Base-by-base conservation (phyloP, 2,888 invertebrate species). In the Noctua janthina region DNA sequence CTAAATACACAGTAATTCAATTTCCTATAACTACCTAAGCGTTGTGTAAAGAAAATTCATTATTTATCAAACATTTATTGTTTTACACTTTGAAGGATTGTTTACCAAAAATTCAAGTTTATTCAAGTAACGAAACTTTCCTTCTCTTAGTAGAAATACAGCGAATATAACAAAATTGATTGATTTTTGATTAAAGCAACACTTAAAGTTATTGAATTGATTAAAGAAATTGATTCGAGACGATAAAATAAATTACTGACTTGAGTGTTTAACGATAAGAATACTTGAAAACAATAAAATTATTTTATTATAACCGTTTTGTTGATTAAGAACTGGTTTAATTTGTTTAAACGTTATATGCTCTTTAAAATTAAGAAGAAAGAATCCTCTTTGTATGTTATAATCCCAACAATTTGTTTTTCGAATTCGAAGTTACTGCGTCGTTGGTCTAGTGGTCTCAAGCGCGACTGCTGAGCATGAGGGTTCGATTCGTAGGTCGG, bases 171-270 rank as follows among this genome's bases (percentile, higher is more conserved):
- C 39, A 62, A 64, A 39, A 62, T 72, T 82, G 80, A 88, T 88
- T 82, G 82, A 79, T 72, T 79, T 79, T 89, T 85, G 80, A 88
- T 84, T 87, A 79, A 68, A 68, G 46, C 49, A 72, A 76, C 72
- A 79, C 79, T 43, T 71, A 46, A 89, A 89, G 84, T 88, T 86
- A 82, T 84, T 73, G 69, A 77, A 80, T 84, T 88, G 68, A 78
- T 87, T 76, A 59, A 82, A 74, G 82, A 84, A 79, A 81, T 82
- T 87, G 74, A 75, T 84, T 80, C 43, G 56, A 72, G 76, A 66
- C 80, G 71, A 76, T 78, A 49, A 69, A 84, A 78, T 87, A 73
- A 87, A 82, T 86, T 81, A 73, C 75, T 56, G 39, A 70, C 66
- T 81, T 62, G 68, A 88, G 74, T 78, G 77, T 78, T 74, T 49